Conservation (phyloP, 2,888 invertebrate species). For the Nephrotoma guestfalica region DNA sequence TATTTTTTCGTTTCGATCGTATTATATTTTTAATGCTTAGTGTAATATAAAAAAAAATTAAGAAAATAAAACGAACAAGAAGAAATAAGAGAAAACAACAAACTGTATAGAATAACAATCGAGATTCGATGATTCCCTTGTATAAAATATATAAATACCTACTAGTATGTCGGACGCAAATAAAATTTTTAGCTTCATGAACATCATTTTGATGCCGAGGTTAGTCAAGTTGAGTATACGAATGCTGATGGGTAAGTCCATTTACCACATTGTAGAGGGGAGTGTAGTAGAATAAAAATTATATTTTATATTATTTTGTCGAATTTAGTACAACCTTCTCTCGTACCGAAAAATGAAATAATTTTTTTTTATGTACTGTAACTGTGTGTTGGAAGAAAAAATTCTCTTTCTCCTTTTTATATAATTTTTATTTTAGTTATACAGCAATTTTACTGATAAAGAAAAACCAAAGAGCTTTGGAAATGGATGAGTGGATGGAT, state of each 20-base stretch:
- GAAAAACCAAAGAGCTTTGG: background rate
- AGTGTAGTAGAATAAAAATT: background rate
- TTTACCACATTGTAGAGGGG: constrained; percentile 5
- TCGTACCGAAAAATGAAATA: background rate
- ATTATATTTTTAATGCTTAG: background rate
- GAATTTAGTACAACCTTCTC: background rate
- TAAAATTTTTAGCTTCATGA: constrained; percentile 10
- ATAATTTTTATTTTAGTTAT: background rate
- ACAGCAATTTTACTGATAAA: background rate
- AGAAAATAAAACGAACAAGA: background rate
- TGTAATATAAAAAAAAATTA: background rate
- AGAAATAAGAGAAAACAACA: background rate
- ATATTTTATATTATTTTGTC: constrained; percentile 2
- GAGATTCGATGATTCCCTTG: background rate
- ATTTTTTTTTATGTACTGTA: background rate
- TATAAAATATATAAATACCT: background rate
- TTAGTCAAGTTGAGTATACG: constrained; percentile 9
- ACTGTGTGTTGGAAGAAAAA: background rate
- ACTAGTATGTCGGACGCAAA: background rate
- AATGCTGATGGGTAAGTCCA: constrained; percentile 6
- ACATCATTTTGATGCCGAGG: constrained; percentile 11
- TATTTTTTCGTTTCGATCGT: background rate
- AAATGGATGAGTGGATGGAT: constrained; percentile 3
- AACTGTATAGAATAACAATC: background rate
- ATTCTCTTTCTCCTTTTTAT: background rate